These are phyloP conservation scores for Phainopepla nitens DNA, from an alignment of 2,113 vertebrate genomes.

Conservation along the genomic window DNA sequence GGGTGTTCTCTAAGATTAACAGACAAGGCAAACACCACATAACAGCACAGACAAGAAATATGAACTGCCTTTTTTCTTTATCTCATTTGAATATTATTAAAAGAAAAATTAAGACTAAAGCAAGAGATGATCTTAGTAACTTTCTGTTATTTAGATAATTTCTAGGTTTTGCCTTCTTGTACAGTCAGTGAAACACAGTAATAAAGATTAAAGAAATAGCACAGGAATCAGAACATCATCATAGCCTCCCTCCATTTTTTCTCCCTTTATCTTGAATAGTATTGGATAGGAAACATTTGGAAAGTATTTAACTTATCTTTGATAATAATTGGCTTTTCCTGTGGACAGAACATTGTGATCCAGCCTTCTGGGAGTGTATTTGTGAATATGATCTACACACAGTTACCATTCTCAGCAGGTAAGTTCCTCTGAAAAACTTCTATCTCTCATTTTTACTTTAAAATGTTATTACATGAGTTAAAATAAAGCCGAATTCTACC, in stretches of 20 bases:
- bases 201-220: not conserved
- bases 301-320: not conserved
- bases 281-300: not conserved
- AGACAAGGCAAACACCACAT: not conserved
- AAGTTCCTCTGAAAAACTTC: not conserved
- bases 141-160: not conserved
- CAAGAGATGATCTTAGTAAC: not conserved
- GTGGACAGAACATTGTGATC: conserved; percentile 76
- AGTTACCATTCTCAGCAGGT: conserved; percentile 85
- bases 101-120: not conserved
- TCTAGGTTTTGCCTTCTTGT: not conserved
- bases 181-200: not conserved
- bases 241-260: not conserved
- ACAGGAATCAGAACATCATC: not conserved
- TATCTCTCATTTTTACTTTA: not conserved
- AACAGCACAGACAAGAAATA: not conserved
- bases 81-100: not conserved
- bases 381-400: conserved; percentile 80
- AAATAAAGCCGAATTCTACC: not conserved
- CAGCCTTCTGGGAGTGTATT: conserved; percentile 77
- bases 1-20: not conserved
- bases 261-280: not conserved
- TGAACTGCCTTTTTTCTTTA: not conserved
- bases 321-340: not conserved
- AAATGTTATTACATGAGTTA: not conserved